phyloP scores from a whole-genome alignment of 2,797 vertebrate species.

The Menidia menidia region DNA sequence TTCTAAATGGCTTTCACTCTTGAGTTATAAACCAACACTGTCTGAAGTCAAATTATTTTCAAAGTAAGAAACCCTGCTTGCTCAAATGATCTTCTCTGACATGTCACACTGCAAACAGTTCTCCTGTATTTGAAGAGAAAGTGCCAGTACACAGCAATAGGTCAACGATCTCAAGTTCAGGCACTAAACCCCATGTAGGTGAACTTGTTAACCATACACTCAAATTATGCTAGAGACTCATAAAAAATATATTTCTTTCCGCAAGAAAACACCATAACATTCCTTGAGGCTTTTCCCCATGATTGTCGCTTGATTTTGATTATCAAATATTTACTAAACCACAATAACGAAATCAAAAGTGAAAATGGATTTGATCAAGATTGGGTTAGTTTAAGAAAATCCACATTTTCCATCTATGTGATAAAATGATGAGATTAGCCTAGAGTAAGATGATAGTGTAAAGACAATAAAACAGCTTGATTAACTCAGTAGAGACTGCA shows the following conservation, averaged over 20 bases:
- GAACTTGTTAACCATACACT: constrained; percentile 63
- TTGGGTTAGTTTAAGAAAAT: constrained; percentile 33
- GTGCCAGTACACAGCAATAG: constrained; percentile 78
- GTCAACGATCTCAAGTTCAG: constrained; percentile 84
- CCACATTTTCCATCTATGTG: neutral
- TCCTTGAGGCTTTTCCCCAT: constrained; percentile 5
- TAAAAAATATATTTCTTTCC: constrained; percentile 50
- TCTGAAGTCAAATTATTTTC: constrained; percentile 30
- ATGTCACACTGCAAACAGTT: constrained; percentile 79
- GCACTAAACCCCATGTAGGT: constrained; percentile 68
- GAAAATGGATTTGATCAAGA: constrained; percentile 26
- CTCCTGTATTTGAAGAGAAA: constrained; percentile 84
- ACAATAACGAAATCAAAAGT: constrained; percentile 44
- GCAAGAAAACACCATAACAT: constrained; percentile 48
- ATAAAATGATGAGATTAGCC: constrained; percentile 6
- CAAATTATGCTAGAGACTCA: constrained; percentile 40
- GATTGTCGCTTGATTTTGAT: constrained; percentile 12
- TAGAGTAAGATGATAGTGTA: neutral
- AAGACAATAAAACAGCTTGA: constrained; percentile 30
- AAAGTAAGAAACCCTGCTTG: constrained; percentile 33
- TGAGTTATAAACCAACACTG: constrained; percentile 5
- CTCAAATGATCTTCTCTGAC: constrained; percentile 44
- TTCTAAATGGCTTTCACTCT: neutral
- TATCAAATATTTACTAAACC: constrained; percentile 20
- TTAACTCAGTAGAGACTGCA: constrained; percentile 49